Conservation (phyloP, 2,113 vertebrate species). For the Puma concolor region DNA sequence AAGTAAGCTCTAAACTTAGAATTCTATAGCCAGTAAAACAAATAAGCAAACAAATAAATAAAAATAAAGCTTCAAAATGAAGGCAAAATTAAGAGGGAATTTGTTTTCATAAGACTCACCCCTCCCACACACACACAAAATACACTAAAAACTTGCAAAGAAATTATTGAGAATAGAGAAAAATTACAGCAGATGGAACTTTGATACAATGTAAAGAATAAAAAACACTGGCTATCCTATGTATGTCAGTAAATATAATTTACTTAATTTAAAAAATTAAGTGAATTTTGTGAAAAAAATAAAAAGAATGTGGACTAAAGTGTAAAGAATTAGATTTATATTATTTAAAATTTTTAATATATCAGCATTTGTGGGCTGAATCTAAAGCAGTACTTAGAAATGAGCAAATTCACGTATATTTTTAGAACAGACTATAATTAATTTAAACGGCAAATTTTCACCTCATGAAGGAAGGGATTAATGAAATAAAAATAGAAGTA, state of each 20-base stretch:
- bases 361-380: neutral
- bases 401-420: neutral
- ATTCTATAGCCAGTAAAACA: neutral
- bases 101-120: neutral
- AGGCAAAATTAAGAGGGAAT: neutral
- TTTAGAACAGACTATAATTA: neutral
- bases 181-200: neutral
- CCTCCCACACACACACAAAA: neutral
- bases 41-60: neutral
- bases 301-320: neutral
- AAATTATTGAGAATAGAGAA: neutral
- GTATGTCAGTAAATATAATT: neutral
- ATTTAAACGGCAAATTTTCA: neutral
- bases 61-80: neutral
- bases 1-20: neutral
- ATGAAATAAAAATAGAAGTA: neutral
- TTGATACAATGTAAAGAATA: neutral
- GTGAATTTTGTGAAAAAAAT: neutral
- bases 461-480: neutral
- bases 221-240: neutral
- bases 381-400: neutral
- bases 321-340: neutral
- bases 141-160: neutral
- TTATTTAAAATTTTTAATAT: neutral
- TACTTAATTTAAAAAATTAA: too few species aligned